Conservation (phyloP, 2,797 vertebrate species). For the Garrulus glandarius region DNA sequence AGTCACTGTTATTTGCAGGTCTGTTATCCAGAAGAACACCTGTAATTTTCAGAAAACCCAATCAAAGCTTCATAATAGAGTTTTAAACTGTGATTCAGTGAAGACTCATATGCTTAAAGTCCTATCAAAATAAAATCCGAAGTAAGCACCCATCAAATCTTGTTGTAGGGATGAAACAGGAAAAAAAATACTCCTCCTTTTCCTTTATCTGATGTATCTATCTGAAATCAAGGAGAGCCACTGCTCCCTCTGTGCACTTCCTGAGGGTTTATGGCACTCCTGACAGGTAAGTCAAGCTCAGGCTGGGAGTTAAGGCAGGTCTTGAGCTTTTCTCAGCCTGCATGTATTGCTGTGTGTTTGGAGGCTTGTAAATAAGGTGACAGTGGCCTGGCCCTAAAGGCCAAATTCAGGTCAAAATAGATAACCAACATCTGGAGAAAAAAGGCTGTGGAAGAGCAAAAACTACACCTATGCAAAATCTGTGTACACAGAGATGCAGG, state of each 20-base stretch:
- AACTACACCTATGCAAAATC: background rate
- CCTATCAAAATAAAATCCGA: background rate
- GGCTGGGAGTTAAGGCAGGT: background rate
- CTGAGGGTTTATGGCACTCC: background rate
- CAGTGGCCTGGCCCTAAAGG: background rate
- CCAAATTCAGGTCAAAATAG: background rate
- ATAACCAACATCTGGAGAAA: background rate
- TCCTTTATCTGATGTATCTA: background rate
- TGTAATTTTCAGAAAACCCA: background rate
- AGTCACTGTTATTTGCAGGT: background rate
- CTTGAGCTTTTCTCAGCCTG: background rate
- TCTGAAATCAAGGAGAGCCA: background rate
- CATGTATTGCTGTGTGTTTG: background rate
- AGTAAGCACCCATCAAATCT: background rate
- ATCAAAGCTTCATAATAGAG: background rate
- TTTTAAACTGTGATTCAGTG: background rate
- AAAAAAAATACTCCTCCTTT: background rate
- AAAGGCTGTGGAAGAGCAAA: background rate
- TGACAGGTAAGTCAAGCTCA: background rate
- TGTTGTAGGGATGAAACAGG: background rate
- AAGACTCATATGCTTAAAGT: background rate
- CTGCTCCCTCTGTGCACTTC: background rate
- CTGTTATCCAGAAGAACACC: background rate
- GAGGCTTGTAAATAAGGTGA: background rate
- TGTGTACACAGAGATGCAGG: fast-evolving